Base-by-base conservation (phyloP, 2,113 vertebrate species). In the Camarhynchus parvulus region DNA sequence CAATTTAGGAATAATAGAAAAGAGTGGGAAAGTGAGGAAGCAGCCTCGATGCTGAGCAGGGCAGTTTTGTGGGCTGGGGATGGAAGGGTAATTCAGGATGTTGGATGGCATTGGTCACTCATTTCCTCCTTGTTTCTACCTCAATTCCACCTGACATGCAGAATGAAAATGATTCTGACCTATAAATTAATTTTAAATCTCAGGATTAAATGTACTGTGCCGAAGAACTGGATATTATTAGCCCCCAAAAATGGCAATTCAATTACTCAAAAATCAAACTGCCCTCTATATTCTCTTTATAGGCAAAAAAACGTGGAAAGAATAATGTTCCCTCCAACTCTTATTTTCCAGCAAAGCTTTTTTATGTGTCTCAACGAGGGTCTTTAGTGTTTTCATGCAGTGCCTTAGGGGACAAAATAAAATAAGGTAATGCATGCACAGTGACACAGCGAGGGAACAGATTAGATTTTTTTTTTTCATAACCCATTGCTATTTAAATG, bases 401-500 rank as follows among this genome's bases (percentile, higher is more conserved):
- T 47, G 81, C 80, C 88, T 89, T 82, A 93, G 90, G 83, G 72
- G 69, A 89, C 87, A 91, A 90, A 96, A 84, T 92, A 83, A 94
- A 91, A 92, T 58, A 49, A 91, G 90, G 91, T 80, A 69, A 92
- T 88, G 88, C 79, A 89, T 62, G 76, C 63, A 90, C 74, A 93
- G 63, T 91, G 93, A 88, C 87, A 89, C 79, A 80, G 67, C 30
- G 9, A 97, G 75, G 73, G 73, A 97, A 90, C 9, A 96, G 67
- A 95, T 91, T 92, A 85, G 56, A 15, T 35, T 27, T 66, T 88
- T 64, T 88, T 92, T 69, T 83, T 73, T 15, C 75, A 87, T 46
- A 96, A 93, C 55, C 46, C 66, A 69, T 42, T 83, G 78, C 76
- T 97, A 91, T 96, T 97, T 94, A 95, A 97, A 96, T 93, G 94